These are phyloP conservation scores for Gari tellinella DNA, from an alignment of 2,888 invertebrate species.

Conservation along the genomic window DNA sequence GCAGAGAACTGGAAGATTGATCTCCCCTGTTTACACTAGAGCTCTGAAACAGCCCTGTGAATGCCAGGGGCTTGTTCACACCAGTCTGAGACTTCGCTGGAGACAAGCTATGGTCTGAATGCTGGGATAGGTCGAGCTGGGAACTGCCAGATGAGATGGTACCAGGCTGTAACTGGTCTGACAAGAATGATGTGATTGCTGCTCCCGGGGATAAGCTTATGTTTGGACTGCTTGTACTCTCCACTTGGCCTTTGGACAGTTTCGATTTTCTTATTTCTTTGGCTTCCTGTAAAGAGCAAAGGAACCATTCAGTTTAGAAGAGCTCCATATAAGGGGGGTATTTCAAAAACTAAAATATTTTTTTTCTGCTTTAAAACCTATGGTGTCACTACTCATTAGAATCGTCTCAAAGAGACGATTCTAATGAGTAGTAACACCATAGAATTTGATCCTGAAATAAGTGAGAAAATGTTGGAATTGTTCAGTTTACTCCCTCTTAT, in stretches of 20 bases:
- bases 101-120: slow-evolving; percentile 9
- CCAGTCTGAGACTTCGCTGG: slow-evolving; percentile 23
- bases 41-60: slow-evolving; percentile 46
- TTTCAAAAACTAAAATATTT: no score
- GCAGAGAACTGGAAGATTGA: slow-evolving; percentile 25
- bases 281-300: slow-evolving; percentile 65
- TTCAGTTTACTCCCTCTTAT: no score
- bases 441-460: no score
- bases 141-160: slow-evolving; percentile 1
- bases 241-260: slow-evolving; percentile 31
- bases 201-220: background rate
- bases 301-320: no score
- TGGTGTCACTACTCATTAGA: no score
- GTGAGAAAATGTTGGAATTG: no score
- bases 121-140: slow-evolving; percentile 4
- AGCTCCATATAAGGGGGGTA: no score
- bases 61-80: slow-evolving; percentile 26
- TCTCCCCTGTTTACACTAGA: background rate
- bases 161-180: slow-evolving; percentile 20
- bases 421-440: no score
- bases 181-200: slow-evolving; percentile 10
- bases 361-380: no score
- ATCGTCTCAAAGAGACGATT: no score
- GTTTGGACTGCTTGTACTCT: background rate
- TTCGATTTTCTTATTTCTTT: slow-evolving; percentile 72